phyloP scores from a whole-genome alignment of 2,797 vertebrate species.

The Hoplostethus atlanticus region DNA sequence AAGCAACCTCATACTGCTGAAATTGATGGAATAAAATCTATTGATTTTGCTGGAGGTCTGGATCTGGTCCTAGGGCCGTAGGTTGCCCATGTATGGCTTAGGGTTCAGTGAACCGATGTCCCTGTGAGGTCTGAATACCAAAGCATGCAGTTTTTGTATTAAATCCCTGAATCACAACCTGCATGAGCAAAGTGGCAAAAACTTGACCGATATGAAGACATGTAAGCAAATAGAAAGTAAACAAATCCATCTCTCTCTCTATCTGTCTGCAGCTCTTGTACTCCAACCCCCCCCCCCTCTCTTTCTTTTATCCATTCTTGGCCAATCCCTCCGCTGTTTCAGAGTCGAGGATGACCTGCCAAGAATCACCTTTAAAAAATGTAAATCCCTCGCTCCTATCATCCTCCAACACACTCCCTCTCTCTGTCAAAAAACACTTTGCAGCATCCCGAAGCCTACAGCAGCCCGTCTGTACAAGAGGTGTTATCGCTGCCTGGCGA shows the following conservation, averaged over 20 bases:
- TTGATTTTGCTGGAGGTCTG: no score
- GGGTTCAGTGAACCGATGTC: no score
- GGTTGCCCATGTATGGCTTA: no score
- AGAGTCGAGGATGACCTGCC: slow-evolving; percentile 48
- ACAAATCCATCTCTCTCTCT: not conserved
- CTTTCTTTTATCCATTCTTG: slow-evolving; percentile 10
- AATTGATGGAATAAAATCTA: no score
- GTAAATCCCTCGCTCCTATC: slow-evolving; percentile 65
- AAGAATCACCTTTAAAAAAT: slow-evolving; percentile 62
- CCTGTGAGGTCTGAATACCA: no score
- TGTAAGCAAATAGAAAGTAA: not conserved
- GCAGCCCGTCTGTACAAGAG: slow-evolving; percentile 30
- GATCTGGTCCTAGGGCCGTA: no score
- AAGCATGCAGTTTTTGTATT: no score
- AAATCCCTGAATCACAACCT: no score
- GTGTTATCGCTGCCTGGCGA: slow-evolving; percentile 23
- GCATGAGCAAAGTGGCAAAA: not conserved
- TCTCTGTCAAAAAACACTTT: slow-evolving; percentile 30
- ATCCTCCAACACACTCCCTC: slow-evolving; percentile 39
- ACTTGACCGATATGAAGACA: not conserved
- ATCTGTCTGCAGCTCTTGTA: not conserved
- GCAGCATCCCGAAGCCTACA: slow-evolving; percentile 19
- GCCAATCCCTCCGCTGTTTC: slow-evolving; percentile 21
- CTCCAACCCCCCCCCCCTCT: not conserved
- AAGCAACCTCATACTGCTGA: no score